Evolutionary conservation across 35 echinoderm and acorn worm species (phyloP), one percentile per base, ranked within the genome.

Genomic region (Apostichopus californicus): DNA sequence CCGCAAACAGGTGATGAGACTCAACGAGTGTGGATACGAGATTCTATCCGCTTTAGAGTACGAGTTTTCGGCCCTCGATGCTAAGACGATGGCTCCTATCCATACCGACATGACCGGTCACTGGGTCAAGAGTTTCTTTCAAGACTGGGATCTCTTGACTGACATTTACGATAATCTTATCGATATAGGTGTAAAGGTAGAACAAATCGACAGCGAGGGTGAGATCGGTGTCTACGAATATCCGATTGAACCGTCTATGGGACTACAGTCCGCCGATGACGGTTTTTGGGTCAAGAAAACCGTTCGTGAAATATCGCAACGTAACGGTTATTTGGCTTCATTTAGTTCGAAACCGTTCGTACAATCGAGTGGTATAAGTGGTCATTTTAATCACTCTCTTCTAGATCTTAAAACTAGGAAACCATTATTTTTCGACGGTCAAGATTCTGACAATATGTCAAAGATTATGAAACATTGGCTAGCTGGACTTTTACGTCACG

Each of bases 301-400:
- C 13, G 34, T 88, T 22, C 89, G 71, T 59, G 92, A 93, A 58
- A 60, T 93, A 17, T 57, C 92, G 13, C 66, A 90, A 28, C 77
- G 56, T 17, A 54, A 71, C 25, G 73, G 92, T 53, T 93, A 90
- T 8, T 64, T 28, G 3, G 92, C 92, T 61, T 87, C 72, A 25
- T 93, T 93, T 55, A 90, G 60, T 0, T 56, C 85, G 1, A 75
- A 77, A 63, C 92, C 92, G 18, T 77, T 90, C 13, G 6, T 34
- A 6, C 68, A 77, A 78, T 24, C 12, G 5, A 66, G 63, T 60
- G 92, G 92, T 28, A 34, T 87, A 55, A 77, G 55, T 13, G 52
- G 86, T 22, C 86, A 93, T 93, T 90, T 93, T 25, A 93, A 93
- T 46, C 92, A 93, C 18, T 93, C 92, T 34, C 80, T 93, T 34